Evolutionary conservation across 2,888 invertebrate genomes (phyloP), one percentile per base, ranked within the genome.

Genomic region (Microdon myrmicae): DNA sequence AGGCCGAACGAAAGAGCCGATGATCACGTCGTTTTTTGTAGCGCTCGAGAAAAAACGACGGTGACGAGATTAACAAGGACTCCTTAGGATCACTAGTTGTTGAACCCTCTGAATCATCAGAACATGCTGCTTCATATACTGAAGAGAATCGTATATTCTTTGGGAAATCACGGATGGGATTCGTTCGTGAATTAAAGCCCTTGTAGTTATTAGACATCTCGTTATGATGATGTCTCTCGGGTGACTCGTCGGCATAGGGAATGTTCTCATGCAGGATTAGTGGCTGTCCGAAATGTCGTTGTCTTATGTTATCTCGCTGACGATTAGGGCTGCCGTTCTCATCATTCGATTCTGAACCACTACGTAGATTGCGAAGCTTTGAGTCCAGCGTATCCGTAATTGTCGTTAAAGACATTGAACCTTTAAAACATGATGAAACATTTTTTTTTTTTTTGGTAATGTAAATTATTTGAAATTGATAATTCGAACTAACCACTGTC

Each of bases 311-410:
- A 58, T 74, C 75, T 48, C 67, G 54, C 8, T 74, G 76, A 32
- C 72, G 74, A 68, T 78, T 75, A 61, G 81, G 71, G 74, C 81
- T 78, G 77, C 84, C 71, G 43, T 78, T 77, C 67, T 77, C 78
- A 79, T 86, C 85, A 75, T 83, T 84, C 32, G 85, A 83, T 71
- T 85, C 85, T 55, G 86, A 85, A 53, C 87, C 84, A 81, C 86
- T 87, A 75, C 89, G 85, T 73, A 89, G 79, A 72, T 87, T 87
- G 71, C 87, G 86, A 80, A 91, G 84, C 79, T 92, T 92, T 75
- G 90, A 88, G 78, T 93, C 92, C 80, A 92, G 87, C 58, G 92
- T 89, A 75, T 89, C 90, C 71, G 92, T 93, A 76, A 94, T 86
- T 71, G 88, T 88, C 76, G 90, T 88, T 80, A 93, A 82, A 72